Evolutionary conservation across 1,140 invertebrate genomes (phyloP).

Genomic region (Drosophila aff.): DNA sequence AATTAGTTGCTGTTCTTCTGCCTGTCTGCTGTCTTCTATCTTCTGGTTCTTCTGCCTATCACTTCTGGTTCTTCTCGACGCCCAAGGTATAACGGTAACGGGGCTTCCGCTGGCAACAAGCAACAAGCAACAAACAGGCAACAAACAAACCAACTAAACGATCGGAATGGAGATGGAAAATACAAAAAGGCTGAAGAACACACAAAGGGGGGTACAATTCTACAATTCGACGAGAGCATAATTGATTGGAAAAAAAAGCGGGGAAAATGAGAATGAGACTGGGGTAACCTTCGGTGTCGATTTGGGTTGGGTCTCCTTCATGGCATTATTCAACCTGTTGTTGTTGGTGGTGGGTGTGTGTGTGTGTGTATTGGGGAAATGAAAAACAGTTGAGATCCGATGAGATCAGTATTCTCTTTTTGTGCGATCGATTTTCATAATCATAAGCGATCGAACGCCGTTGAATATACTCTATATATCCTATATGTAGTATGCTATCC

Average conservation of each 20-base stretch:
- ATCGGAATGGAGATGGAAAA: constrained; percentile 23
- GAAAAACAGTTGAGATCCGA: constrained; percentile 1
- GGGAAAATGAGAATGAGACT: constrained; percentile 9
- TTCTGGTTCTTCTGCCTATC: constrained; percentile 12
- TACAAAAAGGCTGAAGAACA: neutral
- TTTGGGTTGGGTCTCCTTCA: constrained; percentile 20
- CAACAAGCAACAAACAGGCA: constrained; percentile 22
- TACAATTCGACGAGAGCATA: constrained; percentile 13
- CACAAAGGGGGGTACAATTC: no score
- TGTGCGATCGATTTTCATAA: constrained; percentile 39
- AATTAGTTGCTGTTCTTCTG: constrained; percentile 46
- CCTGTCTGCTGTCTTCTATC: neutral
- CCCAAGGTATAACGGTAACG: constrained; percentile 39
- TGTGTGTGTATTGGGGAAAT: neutral
- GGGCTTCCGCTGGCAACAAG: constrained; percentile 38
- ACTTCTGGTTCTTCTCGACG: constrained; percentile 22
- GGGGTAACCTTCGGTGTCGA: constrained; percentile 33
- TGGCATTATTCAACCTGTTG: constrained; percentile 16
- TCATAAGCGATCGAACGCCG: constrained; percentile 35
- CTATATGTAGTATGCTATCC: constrained; percentile 41
- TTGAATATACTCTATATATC: constrained; percentile 28
- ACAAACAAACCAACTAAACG: constrained; percentile 33
- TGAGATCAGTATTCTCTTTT: constrained; percentile 14
- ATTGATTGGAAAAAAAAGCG: constrained; percentile 32
- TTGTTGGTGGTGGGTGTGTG: neutral